These are phyloP conservation scores for Drosophila littoralis DNA, from an alignment of 1,140 invertebrate genomes.

Conservation along the genomic window DNA sequence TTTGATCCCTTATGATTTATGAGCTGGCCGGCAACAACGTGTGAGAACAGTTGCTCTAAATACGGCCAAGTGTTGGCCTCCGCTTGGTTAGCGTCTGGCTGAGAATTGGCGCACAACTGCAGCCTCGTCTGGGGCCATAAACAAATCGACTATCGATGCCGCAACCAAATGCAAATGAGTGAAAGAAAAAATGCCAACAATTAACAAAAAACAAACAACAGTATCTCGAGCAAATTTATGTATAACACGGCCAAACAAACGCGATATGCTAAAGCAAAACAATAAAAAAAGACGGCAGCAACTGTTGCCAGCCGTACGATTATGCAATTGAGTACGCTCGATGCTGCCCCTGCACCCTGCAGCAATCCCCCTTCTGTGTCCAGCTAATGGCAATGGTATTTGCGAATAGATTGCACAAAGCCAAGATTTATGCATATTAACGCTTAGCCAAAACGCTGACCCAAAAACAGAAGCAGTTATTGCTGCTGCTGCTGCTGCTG, in stretches of 20 bases:
- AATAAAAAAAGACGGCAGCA: conserved; percentile 22
- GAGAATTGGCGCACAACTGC: conserved; percentile 58
- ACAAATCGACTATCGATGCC: conserved; percentile 76
- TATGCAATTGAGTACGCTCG: conserved; percentile 60
- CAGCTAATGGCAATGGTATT: conserved; percentile 65
- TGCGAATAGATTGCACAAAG: conserved; percentile 62
- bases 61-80: conserved; percentile 1
- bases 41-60: conserved; percentile 12
- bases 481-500: conserved; percentile 5
- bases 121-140: conserved; percentile 48
- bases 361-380: neutral
- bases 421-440: conserved; percentile 80
- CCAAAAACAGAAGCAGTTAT: conserved; percentile 51
- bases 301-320: conserved; percentile 56
- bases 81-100: conserved; percentile 36
- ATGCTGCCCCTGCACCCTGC: conserved; percentile 1
- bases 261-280: conserved; percentile 27
- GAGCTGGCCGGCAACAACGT: neutral
- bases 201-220: conserved; percentile 48
- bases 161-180: conserved; percentile 76
- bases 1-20: conserved; percentile 17
- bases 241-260: conserved; percentile 61
- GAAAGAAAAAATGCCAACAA: conserved; percentile 77
- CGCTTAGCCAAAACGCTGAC: conserved; percentile 76
- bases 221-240: conserved; percentile 66